phyloP scores from a whole-genome alignment of 2,113 vertebrate genomes.

The Periophthalmodon schlosseri region DNA sequence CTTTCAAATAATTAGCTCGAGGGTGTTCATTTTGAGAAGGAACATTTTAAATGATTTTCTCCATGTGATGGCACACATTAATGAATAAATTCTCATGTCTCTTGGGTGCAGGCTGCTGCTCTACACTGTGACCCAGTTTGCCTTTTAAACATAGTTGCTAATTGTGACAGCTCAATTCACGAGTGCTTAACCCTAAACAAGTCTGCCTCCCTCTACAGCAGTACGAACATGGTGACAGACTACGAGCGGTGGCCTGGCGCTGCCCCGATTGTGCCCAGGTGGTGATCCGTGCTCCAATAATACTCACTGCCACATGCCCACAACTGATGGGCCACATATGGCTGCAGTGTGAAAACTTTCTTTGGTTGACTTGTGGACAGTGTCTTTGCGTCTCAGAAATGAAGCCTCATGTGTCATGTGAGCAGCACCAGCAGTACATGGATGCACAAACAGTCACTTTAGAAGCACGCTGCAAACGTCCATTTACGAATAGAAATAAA shows the following conservation, averaged over 20 bases:
- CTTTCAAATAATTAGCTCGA: slow-evolving; percentile 56
- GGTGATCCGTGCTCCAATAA: slow-evolving; percentile 44
- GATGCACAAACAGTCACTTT: neutral
- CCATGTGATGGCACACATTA: slow-evolving; percentile 43
- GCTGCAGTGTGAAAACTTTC: slow-evolving; percentile 33
- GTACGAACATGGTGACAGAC: slow-evolving; percentile 66
- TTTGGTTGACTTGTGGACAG: slow-evolving; percentile 16
- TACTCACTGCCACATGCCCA: slow-evolving; percentile 47
- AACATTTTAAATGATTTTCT: slow-evolving; percentile 48
- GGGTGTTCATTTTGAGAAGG: slow-evolving; percentile 13
- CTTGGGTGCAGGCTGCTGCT: slow-evolving; percentile 56
- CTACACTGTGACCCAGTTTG: slow-evolving; percentile 53
- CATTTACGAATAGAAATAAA: no score
- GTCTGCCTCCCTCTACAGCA: slow-evolving; percentile 62
- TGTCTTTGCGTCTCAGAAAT: neutral
- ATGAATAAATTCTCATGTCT: slow-evolving; percentile 57
- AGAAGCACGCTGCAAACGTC: neutral
- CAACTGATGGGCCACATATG: slow-evolving; percentile 6
- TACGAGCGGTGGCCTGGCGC: slow-evolving; percentile 41
- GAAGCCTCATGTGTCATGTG: neutral
- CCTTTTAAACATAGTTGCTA: slow-evolving; percentile 57
- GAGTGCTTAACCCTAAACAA: slow-evolving; percentile 49
- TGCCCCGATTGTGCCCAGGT: slow-evolving; percentile 64
- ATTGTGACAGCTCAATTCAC: slow-evolving; percentile 68
- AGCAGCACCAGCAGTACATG: neutral